These are phyloP conservation scores for Dysidea cf. avara DNA, from an alignment of 37 sponge, comb jelly and placozoan species.

Conservation along the genomic window DNA sequence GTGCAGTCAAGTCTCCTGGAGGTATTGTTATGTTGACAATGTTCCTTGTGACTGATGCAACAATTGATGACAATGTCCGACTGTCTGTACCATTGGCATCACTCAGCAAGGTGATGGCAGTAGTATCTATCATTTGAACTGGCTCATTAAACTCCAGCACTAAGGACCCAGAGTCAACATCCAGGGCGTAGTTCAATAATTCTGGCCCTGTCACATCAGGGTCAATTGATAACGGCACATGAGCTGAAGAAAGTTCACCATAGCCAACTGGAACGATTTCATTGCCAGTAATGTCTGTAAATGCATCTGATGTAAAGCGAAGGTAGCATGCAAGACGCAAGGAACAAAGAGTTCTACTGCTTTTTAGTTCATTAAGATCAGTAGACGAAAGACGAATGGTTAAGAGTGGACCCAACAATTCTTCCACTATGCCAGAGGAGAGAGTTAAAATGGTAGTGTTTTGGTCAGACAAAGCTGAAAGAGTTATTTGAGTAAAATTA, in stretches of 20 bases:
- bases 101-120: slow-evolving; percentile 72
- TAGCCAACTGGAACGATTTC: slow-evolving; percentile 12
- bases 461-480: background rate
- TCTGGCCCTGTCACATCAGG: slow-evolving; percentile 32
- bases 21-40: slow-evolving; percentile 33
- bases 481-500: slow-evolving; percentile 1
- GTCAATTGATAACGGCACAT: background rate
- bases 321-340: slow-evolving; percentile 35
- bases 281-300: slow-evolving; percentile 58
- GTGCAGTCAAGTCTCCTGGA: slow-evolving; percentile 41
- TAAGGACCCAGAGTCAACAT: slow-evolving; percentile 55
- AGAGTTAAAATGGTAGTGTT: slow-evolving; percentile 2
- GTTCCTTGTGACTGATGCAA: slow-evolving; percentile 28
- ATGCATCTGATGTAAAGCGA: slow-evolving; percentile 26
- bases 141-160: slow-evolving; percentile 81
- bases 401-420: slow-evolving; percentile 37
- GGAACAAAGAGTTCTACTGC: slow-evolving; percentile 40
- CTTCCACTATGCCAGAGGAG: slow-evolving; percentile 45
- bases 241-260: too few species aligned
- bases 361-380: slow-evolving; percentile 75
- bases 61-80: slow-evolving; percentile 41
- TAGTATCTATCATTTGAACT: slow-evolving; percentile 36
- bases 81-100: slow-evolving; percentile 36
- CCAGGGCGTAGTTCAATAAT: slow-evolving; percentile 17
- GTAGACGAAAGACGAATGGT: slow-evolving; percentile 38